Evolutionary conservation across 2,113 vertebrate species (phyloP), one percentile per base, ranked within the genome.

Genomic region (Tapirus terrestris): DNA sequence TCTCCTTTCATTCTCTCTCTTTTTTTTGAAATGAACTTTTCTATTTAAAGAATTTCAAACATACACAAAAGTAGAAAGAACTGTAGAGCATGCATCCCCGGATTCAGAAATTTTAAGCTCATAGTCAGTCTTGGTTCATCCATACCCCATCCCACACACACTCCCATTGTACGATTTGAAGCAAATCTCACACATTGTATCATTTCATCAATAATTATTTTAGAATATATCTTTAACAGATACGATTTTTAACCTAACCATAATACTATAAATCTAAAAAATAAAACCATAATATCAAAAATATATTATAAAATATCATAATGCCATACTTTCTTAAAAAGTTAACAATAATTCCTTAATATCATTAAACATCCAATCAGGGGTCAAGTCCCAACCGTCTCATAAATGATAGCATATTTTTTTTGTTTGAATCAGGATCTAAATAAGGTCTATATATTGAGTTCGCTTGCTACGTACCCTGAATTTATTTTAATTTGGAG

Each of bases 361-460:
- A 51, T 72, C 12, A 7, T n/a, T 43, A 67, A 94, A 61, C 76
- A 91, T 88, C 36, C 33, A 77, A 58, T 76, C 18, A 33, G 53
- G 43, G 53, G 76, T 94, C 75, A 83, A 91, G 94, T 79, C 60
- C 70, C 65, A 92, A 51, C 29, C 58, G n/a, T 61, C 23, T 96
- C 16, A 4, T 36, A 94, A 72, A 72, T 75, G 33, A 72, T n/a
- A 79, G 12, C 14, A 39, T 12, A 33, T 43, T 53, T 51, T 60
- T 86, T 91, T 60, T 61, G 3, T 53, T 79, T 84, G 39, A 76
- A 45, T 61, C 83, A 18, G 6, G 12, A 63, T 56, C 36, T 96
- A 53, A 77, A 68, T 70, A 72, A 79, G 25, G 45, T 25, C 8
- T 53, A 43, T 39, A 77, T 43, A 20, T 45, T 80, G 25, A 43